Evolutionary conservation across 2,888 invertebrate species (phyloP).

Genomic region (Conomelus anceps): DNA sequence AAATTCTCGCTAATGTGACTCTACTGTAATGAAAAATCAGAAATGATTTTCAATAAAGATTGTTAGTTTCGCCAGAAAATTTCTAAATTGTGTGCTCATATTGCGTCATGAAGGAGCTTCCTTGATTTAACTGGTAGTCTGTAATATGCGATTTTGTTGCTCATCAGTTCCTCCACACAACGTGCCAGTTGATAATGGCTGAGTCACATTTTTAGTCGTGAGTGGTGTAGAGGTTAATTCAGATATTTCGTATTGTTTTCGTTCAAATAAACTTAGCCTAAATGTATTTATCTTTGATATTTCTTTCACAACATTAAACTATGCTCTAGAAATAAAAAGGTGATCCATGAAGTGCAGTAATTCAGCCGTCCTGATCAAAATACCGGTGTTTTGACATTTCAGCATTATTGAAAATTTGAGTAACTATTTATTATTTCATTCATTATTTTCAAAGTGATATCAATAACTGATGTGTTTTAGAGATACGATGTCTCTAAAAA

Average conservation of each 20-base stretch:
- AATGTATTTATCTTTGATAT: not conserved
- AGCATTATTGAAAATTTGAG: not conserved
- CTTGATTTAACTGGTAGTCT: not conserved
- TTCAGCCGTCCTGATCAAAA: not conserved
- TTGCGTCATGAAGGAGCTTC: not conserved
- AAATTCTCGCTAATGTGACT: no score
- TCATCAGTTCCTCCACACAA: not conserved
- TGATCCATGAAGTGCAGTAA: not conserved
- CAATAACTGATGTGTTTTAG: not conserved
- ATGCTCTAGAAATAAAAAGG: not conserved
- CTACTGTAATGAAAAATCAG: no score
- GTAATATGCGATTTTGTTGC: not conserved
- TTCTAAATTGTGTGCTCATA: not conserved
- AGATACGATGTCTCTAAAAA: not conserved
- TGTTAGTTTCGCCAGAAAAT: not conserved
- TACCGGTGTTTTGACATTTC: not conserved
- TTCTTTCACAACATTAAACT: not conserved
- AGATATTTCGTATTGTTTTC: not conserved
- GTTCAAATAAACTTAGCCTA: not conserved
- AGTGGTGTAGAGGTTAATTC: not conserved
- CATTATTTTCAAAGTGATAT: not conserved
- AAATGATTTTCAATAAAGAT: no score
- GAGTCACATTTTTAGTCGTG: not conserved
- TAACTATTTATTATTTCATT: not conserved
- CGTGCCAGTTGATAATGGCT: not conserved